Evolutionary conservation across 2,888 invertebrate species (phyloP), one percentile per base, ranked within the genome.

Genomic region (Drosophila affinis): DNA sequence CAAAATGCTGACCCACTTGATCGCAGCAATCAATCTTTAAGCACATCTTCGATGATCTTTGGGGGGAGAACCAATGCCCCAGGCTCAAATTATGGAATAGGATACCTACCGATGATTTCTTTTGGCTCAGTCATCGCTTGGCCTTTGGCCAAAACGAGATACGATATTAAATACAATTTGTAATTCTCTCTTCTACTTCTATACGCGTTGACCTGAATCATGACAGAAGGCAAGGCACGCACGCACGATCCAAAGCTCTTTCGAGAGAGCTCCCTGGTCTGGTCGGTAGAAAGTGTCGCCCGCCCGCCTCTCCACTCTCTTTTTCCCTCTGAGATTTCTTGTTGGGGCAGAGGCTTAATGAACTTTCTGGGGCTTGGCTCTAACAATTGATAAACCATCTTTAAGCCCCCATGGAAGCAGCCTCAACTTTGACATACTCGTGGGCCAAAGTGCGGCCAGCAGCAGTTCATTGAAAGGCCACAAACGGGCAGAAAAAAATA

Each of bases 281-380:
- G 29, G 54, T 39, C 49, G 55, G 62, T 81, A 79, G 81, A 79
- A 79, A 79, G 79, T 79, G 81, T 79, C 81, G 78, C 79, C 81
- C 4, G 12, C 12, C 39, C 14, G 39, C 6, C 39, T 21, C 81
- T 79, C 73, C 24, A 24, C 24, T 79, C 78, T 63, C 57, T 63
- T 77, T 32, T 47, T 57, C 18, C 47, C 47, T 32, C 47, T 57
- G 29, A 48, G 47, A 57, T 57, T 57, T 57, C n/a, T 21, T 57
- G 32, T 12, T 4, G 29, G 29, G 9, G 29, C 6, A 14, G 14
- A 3, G 46, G 18, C 21, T 55, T 45, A 39, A 45, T 29, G 18
- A 55, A 46, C 29, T 57, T 57, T 48, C n/a, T 39, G 39, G 29
- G 32, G 47, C 32, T 57, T 57, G 47, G 39, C n/a, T 9, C 32